Percentiles rank a stretch among this genome's conserved stretches.
Evolutionary conservation across 2,113 vertebrate species (phyloP).

Genomic region (Lophura nycthemera): DNA sequence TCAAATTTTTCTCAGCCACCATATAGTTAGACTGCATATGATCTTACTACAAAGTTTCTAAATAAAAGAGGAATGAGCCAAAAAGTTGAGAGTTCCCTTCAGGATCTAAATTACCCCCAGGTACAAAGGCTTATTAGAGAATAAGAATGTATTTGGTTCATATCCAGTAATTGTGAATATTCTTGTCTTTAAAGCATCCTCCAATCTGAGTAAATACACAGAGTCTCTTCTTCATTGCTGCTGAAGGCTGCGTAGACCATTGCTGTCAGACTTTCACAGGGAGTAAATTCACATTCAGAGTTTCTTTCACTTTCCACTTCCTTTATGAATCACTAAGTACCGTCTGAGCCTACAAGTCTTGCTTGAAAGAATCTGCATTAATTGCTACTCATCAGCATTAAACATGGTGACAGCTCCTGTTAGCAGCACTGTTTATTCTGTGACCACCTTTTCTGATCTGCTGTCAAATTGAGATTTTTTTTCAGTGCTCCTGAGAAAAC

Average conservation of each 20-base stretch:
- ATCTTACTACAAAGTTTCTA: neutral
- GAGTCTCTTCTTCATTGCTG: neutral
- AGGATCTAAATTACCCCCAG: neutral
- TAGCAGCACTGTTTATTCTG: slow-evolving; percentile 70
- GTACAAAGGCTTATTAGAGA: neutral
- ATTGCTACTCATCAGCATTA: slow-evolving; percentile 77
- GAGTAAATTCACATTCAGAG: neutral
- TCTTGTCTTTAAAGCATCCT: neutral
- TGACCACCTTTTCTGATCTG: slow-evolving; percentile 72
- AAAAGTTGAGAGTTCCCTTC: neutral
- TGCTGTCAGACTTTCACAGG: neutral
- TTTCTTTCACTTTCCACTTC: neutral
- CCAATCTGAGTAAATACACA: no score
- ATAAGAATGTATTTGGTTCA: neutral
- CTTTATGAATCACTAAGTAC: slow-evolving; percentile 40
- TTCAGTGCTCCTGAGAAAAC: slow-evolving; percentile 60
- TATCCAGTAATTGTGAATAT: neutral
- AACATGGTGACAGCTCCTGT: slow-evolving; percentile 72
- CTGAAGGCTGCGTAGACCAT: neutral
- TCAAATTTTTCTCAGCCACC: neutral
- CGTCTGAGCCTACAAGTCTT: slow-evolving; percentile 39
- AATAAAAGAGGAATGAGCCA: neutral
- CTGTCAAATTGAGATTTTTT: slow-evolving; percentile 60
- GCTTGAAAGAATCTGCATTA: slow-evolving; percentile 69
- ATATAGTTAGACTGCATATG: neutral